These are phyloP conservation scores for Orchesellides sinensis DNA, from an alignment of 2,888 invertebrate genomes.

Conservation along the genomic window DNA sequence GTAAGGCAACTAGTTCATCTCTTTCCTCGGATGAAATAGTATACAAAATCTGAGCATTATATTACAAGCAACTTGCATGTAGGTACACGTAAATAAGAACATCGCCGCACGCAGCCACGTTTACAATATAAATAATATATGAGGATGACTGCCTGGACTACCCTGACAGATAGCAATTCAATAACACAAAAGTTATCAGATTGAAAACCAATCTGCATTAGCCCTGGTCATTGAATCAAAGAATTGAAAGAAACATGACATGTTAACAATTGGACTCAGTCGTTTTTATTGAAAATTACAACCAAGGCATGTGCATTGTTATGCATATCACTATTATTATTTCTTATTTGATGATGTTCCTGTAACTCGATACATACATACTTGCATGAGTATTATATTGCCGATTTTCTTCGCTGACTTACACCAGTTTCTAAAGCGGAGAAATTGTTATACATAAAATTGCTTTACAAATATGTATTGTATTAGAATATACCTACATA, in stretches of 20 bases:
- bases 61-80: constrained; percentile 1
- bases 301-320: constrained; percentile 56
- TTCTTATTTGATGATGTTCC: constrained; percentile 28
- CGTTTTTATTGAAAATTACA: constrained; percentile 64
- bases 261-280: constrained; percentile 62
- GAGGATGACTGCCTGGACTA: constrained; percentile 43
- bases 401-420: too few species aligned
- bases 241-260: constrained; percentile 60
- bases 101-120: constrained; percentile 42
- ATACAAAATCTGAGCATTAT: neutral
- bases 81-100: constrained; percentile 16
- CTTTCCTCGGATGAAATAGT: constrained; percentile 42
- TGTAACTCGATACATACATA: neutral
- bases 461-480: too few species aligned
- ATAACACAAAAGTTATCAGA: constrained; percentile 15
- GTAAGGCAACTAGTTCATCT: constrained; percentile 65
- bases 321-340: constrained; percentile 57
- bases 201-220: constrained; percentile 42
- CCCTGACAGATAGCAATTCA: constrained; percentile 52
- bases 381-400: neutral
- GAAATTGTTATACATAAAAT: too few species aligned
- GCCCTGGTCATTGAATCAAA: constrained; percentile 40
- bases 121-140: constrained; percentile 20
- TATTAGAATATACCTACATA: neutral
- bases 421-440: too few species aligned